Evolutionary conservation across 1,140 invertebrate species (phyloP).

Genomic region (Stegodyphus mimosarum): DNA sequence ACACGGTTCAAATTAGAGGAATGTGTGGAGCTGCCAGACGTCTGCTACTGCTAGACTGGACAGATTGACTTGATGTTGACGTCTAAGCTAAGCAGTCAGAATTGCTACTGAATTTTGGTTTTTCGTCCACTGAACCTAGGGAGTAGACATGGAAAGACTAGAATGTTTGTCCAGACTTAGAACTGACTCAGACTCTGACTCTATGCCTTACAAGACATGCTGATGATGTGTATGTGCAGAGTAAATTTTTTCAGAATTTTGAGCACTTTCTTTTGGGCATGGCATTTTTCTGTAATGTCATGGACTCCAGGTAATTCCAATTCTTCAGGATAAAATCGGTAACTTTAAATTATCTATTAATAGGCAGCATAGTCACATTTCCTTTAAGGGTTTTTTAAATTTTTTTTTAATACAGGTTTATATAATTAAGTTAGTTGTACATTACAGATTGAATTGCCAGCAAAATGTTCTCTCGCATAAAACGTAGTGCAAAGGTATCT

Average conservation of each 20-base stretch:
- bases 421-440: too few species aligned
- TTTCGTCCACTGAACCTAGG: slow-evolving; percentile 29
- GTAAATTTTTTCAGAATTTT: slow-evolving; percentile 44
- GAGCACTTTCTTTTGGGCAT: slow-evolving; percentile 27
- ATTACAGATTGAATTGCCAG: too few species aligned
- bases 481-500: too few species aligned
- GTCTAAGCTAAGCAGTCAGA: slow-evolving; percentile 29
- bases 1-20: slow-evolving; percentile 60
- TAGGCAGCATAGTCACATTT: not conserved
- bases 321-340: slow-evolving; percentile 54
- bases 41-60: slow-evolving; percentile 41
- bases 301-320: slow-evolving; percentile 56
- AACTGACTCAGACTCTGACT: not conserved
- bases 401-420: too few species aligned
- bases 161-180: slow-evolving; percentile 42
- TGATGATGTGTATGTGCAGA: slow-evolving; percentile 29
- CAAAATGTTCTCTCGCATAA: too few species aligned
- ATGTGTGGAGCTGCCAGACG: slow-evolving; percentile 42
- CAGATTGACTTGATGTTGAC: slow-evolving; percentile 39
- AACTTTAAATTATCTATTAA: slow-evolving; percentile 2
- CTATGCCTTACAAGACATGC: slow-evolving; percentile 37
- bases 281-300: slow-evolving; percentile 38
- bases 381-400: too few species aligned
- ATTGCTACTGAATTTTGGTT: slow-evolving; percentile 41
- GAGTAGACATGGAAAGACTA: slow-evolving; percentile 41